Base-by-base conservation (phyloP, 2,888 invertebrate genomes). In the Acrocyrtus sp. region DNA sequence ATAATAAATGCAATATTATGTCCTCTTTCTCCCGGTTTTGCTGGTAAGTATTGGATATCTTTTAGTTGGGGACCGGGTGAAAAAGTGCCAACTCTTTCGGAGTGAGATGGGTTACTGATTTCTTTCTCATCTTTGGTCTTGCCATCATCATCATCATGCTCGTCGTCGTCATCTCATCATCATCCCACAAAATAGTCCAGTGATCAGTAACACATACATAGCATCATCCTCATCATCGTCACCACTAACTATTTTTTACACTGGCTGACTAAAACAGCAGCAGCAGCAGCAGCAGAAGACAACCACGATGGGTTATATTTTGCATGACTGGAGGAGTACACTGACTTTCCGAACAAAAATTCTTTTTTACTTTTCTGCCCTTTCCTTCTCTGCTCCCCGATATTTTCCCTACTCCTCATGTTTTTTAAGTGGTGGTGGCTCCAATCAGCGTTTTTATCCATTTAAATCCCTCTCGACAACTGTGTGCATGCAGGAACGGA, bases 31-130 rank as follows among this genome's bases (percentile, higher is more conserved):
- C 72, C 67, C 60, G 72, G 60, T 66, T 27, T n/a, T n/a, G n/a
- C n/a, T n/a, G n/a, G n/a, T n/a, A n/a, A n/a, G n/a, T n/a, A n/a
- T n/a, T n/a, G n/a, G n/a, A n/a, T n/a, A n/a, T n/a, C n/a, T 39
- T 19, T 51, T 72, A 34, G 45, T 60, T 72, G 66, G 61, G 61
- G 72, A 61, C 60, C 66, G 61, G 72, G 66, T 56, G 62, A 69
- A 69, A 69, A 60, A 65, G 65, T 72, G 72, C 60, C 72, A 72
- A 72, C 72, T 72, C 72, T 72, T 72, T 63, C 58, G 72, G 65
- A 72, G 60, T 72, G 65, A 72, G 72, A 72, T 65, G 72, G 72
- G 60, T 72, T 65, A 72, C 72, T 72, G 72, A 72, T 63, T 58
- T 72, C 63, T 53, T 34, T 60, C 53, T 26, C 50, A 60, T 43